A percentile compares a stretch with the other conserved stretches of the same genome.
Conservation (phyloP, 2,113 vertebrate species). For the Spermophilus dauricus region DNA sequence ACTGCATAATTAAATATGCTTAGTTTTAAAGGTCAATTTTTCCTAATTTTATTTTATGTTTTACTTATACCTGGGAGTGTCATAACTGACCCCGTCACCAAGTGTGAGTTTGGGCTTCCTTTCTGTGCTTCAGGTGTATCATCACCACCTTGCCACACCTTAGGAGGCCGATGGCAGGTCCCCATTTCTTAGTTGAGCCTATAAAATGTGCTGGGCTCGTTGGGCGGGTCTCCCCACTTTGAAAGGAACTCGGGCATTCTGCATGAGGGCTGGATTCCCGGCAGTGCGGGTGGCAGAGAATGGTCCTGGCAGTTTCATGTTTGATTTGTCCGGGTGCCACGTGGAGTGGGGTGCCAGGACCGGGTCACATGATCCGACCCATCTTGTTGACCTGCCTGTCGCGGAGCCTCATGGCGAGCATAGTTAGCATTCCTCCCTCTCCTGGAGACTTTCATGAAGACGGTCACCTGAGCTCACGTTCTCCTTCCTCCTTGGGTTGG, state of each 20-base stretch:
- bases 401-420: neutral
- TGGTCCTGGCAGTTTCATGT: constrained; percentile 55
- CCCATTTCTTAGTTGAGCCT: neutral
- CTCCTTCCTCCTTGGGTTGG: neutral
- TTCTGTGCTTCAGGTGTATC: neutral
- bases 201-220: neutral
- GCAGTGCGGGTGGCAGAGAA: neutral
- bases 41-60: neutral
- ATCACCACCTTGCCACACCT: fast-evolving
- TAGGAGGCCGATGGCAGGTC: fast-evolving
- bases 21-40: neutral
- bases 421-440: constrained; percentile 53
- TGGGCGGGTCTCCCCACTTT: neutral
- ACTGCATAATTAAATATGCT: neutral
- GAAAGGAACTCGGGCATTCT: constrained; percentile 4
- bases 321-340: constrained; percentile 75
- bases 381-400: neutral
- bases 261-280: neutral
- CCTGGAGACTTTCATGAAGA: constrained; percentile 17
- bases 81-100: neutral
- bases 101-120: neutral
- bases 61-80: neutral
- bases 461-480: neutral
- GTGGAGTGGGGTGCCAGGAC: constrained; percentile 39
- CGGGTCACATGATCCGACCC: constrained; percentile 11